phyloP scores from a whole-genome alignment of 2,113 vertebrate species.

The Notechis scutatus region DNA sequence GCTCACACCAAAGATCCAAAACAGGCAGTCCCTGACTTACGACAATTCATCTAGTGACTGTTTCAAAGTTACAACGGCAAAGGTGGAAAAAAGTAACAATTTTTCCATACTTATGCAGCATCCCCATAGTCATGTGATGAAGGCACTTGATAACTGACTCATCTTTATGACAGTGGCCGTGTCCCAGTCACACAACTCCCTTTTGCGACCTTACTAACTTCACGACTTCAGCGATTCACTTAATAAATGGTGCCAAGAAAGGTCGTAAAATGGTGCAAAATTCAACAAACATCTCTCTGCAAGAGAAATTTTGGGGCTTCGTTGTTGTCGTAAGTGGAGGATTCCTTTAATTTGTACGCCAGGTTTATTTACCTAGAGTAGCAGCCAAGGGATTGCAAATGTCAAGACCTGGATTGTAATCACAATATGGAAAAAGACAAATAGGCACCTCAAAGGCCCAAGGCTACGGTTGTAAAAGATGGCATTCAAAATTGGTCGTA shows the following conservation, averaged over 20 bases:
- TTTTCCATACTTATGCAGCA: too few species aligned
- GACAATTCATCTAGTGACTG: too few species aligned
- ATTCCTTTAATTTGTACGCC: neutral
- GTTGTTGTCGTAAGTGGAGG: neutral
- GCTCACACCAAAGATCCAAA: too few species aligned
- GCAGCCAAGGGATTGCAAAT: neutral
- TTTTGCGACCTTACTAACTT: too few species aligned
- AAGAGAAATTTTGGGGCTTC: neutral
- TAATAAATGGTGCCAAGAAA: neutral
- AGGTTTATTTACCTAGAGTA: neutral
- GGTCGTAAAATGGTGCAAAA: neutral
- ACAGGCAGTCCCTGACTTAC: too few species aligned
- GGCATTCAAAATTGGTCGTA: neutral
- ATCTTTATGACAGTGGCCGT: too few species aligned
- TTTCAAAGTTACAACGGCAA: too few species aligned
- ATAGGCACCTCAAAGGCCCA: neutral
- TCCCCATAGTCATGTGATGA: too few species aligned
- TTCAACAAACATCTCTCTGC: too few species aligned
- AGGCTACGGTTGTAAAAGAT: neutral
- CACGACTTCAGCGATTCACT: neutral
- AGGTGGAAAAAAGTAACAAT: too few species aligned
- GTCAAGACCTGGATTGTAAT: neutral
- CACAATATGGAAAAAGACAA: neutral
- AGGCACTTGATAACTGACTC: too few species aligned
- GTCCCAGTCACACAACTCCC: too few species aligned